Percentiles rank a stretch among this genome's conserved stretches.
Evolutionary conservation across 1,140 invertebrate genomes (phyloP).

Genomic region (Saccostrea cuccullata): DNA sequence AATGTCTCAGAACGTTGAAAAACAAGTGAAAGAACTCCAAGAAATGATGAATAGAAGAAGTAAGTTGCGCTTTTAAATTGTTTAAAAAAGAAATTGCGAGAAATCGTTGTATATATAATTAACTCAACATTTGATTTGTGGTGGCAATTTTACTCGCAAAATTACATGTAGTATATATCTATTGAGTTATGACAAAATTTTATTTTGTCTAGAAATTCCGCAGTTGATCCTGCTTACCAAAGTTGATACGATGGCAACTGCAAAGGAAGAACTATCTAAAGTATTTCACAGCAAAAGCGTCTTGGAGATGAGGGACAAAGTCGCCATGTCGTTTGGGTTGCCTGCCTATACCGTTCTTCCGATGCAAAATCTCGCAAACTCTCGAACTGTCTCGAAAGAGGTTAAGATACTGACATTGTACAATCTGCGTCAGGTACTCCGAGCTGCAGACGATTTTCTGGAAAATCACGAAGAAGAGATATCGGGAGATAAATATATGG

Average conservation of each 20-base stretch:
- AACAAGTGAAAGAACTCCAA: constrained; percentile 41
- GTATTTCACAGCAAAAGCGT: constrained; percentile 43
- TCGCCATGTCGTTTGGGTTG: constrained; percentile 42
- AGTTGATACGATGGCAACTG: constrained; percentile 35
- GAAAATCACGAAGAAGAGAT: constrained; percentile 45
- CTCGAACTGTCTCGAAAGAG: constrained; percentile 23
- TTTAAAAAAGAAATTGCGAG: too few relatives aligned
- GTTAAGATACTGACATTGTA: constrained; percentile 46
- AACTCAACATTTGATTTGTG: too few relatives aligned
- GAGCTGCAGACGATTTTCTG: constrained; percentile 52
- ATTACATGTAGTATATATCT: too few relatives aligned
- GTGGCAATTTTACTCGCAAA: too few relatives aligned
- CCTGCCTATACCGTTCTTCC: constrained; percentile 44
- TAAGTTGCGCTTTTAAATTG: neutral
- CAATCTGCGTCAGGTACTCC: constrained; percentile 55
- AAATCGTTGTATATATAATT: too few relatives aligned
- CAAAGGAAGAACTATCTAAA: neutral
- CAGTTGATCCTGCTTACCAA: constrained; percentile 54
- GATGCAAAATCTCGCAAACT: constrained; percentile 45
- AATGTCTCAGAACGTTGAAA: constrained; percentile 45
- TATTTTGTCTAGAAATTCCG: constrained; percentile 40
- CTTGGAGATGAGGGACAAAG: constrained; percentile 33
- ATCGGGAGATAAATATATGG: constrained; percentile 11
- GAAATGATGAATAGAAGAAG: constrained; percentile 46
- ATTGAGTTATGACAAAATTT: neutral